Evolutionary conservation across 2,113 vertebrate genomes (phyloP).

Genomic region (Triplophysa rosa): DNA sequence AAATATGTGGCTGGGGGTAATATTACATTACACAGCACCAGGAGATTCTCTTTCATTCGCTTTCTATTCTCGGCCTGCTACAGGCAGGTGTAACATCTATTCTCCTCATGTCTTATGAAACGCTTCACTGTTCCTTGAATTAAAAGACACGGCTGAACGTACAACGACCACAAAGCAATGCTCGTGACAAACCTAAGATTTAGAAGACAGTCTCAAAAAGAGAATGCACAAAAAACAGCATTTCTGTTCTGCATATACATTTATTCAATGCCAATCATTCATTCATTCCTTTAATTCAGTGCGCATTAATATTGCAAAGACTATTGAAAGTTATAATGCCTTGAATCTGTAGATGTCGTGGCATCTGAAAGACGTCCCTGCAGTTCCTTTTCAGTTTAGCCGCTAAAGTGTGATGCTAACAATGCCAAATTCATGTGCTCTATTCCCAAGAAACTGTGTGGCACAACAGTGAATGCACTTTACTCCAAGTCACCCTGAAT

Average conservation of each 20-base stretch:
- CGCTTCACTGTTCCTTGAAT: constrained; percentile 64
- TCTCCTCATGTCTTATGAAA: constrained; percentile 62
- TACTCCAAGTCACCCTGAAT: too few relatives aligned
- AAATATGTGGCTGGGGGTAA: constrained; percentile 68
- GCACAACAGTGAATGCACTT: too few relatives aligned
- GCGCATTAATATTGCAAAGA: neutral
- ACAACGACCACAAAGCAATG: constrained; percentile 46
- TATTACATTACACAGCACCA: constrained; percentile 64
- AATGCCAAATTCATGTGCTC: too few relatives aligned
- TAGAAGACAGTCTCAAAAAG: constrained; percentile 47
- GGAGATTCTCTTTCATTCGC: constrained; percentile 59
- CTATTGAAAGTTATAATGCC: neutral
- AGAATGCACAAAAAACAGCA: constrained; percentile 1
- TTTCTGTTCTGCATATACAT: neutral
- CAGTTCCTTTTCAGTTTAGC: too few relatives aligned
- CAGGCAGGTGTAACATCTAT: constrained; percentile 62
- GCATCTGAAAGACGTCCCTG: too few relatives aligned
- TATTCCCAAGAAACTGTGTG: too few relatives aligned
- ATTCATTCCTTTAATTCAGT: neutral
- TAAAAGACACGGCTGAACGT: constrained; percentile 70
- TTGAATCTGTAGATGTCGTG: too few relatives aligned
- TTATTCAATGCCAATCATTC: neutral
- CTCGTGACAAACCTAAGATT: constrained; percentile 18
- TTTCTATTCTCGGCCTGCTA: constrained; percentile 62
- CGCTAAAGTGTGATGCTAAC: too few relatives aligned